A percentile compares a stretch with the other conserved stretches of the same genome.
Evolutionary conservation across 2,797 vertebrate species (phyloP).

Genomic region (Chaenodraco wilsoni): DNA sequence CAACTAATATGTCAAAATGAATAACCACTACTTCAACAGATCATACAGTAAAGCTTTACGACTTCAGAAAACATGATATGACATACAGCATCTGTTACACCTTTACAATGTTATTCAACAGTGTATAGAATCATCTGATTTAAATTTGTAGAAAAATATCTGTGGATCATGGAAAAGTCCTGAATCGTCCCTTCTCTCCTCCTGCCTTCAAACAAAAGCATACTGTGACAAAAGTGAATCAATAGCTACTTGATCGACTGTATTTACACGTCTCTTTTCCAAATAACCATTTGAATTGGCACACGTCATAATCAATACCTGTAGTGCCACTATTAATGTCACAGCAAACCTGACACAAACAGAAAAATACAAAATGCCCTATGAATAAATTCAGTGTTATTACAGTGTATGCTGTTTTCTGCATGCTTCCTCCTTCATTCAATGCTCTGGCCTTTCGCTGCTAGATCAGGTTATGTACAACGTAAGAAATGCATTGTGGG

Average conservation of each 20-base stretch:
- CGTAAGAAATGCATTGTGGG: constrained; percentile 68
- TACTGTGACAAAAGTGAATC: constrained; percentile 78
- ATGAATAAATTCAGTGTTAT: constrained; percentile 84
- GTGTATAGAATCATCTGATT: constrained; percentile 87
- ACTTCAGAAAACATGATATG: constrained; percentile 82
- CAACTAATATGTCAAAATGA: constrained; percentile 79
- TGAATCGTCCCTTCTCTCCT: constrained; percentile 82
- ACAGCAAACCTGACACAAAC: constrained; percentile 81
- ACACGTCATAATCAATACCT: constrained; percentile 79
- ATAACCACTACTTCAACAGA: constrained; percentile 82
- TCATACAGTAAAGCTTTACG: constrained; percentile 82
- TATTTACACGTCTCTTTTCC: constrained; percentile 79
- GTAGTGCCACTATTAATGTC: constrained; percentile 80
- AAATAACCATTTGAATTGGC: constrained; percentile 77
- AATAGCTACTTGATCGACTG: constrained; percentile 75
- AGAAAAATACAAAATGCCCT: constrained; percentile 83
- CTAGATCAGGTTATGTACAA: constrained; percentile 76
- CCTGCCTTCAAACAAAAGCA: constrained; percentile 81
- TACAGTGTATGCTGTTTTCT: constrained; percentile 81
- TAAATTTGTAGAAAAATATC: constrained; percentile 87
- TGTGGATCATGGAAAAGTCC: constrained; percentile 85
- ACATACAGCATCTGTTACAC: constrained; percentile 85
- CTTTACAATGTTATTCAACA: constrained; percentile 86
- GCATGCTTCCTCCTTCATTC: constrained; percentile 83
- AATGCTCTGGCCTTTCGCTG: constrained; percentile 77